Evolutionary conservation across 2,888 invertebrate genomes (phyloP).

Genomic region (Apodemia zela): DNA sequence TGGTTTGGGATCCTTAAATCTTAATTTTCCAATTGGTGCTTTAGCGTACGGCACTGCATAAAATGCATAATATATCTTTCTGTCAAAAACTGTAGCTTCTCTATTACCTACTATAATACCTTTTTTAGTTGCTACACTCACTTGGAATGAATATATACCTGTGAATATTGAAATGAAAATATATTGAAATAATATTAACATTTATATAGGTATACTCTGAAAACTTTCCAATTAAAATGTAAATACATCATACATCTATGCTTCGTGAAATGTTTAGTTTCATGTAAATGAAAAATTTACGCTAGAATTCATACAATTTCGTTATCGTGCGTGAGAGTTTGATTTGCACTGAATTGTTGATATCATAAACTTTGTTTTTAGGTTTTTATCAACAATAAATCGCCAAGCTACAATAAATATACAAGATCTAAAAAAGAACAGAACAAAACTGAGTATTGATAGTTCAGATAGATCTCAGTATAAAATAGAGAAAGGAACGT

Average conservation of each 20-base stretch:
- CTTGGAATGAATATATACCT: constrained; percentile 33
- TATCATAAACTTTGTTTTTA: constrained; percentile 37
- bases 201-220: constrained; percentile 21
- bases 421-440: constrained; percentile 41
- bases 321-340: background rate
- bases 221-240: background rate
- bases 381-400: constrained; percentile 60
- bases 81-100: constrained; percentile 48
- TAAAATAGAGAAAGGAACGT: constrained; percentile 51
- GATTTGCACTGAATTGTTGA: background rate
- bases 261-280: constrained; percentile 23
- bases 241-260: no score
- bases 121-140: constrained; percentile 53
- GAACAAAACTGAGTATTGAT: constrained; percentile 39
- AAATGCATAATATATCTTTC: constrained; percentile 54
- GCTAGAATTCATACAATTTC: background rate
- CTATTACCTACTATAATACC: constrained; percentile 51
- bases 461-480: constrained; percentile 47
- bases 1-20: constrained; percentile 62
- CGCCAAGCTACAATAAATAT: constrained; percentile 42
- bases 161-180: constrained; percentile 36
- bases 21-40: constrained; percentile 50
- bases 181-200: constrained; percentile 38
- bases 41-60: constrained; percentile 67
- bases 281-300: constrained; percentile 15